phyloP scores from a whole-genome alignment of 2,797 vertebrate genomes.

The Craterocephalus amniculus region DNA sequence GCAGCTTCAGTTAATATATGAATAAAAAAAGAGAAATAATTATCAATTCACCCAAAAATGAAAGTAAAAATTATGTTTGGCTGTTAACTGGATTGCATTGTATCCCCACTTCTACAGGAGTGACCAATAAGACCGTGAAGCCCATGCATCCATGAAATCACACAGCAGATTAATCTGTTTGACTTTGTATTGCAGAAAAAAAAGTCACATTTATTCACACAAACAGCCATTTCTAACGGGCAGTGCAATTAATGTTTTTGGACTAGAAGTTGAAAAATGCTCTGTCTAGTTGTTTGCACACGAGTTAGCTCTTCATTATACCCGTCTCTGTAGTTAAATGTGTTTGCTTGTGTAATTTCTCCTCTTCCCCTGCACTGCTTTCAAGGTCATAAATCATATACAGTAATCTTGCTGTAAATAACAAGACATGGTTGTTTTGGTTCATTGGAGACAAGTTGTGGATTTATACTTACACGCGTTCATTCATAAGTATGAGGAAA shows the following conservation, averaged over 20 bases:
- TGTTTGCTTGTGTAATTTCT: conserved; percentile 24
- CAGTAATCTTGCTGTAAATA: conserved; percentile 38
- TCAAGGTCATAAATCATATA: conserved; percentile 42
- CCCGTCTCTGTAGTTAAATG: neutral
- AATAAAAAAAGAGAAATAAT: no score
- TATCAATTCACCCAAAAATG: no score
- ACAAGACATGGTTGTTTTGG: conserved; percentile 27
- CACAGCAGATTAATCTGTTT: no score
- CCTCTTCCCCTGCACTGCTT: conserved; percentile 26
- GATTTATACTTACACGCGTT: conserved; percentile 42
- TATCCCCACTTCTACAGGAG: no score
- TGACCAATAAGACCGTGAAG: no score
- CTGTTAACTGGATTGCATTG: no score
- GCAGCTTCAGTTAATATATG: no score
- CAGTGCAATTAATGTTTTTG: conserved; percentile 15
- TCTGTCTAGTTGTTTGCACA: conserved; percentile 11
- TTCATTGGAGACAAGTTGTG: conserved; percentile 27
- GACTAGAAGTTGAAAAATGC: conserved; percentile 48
- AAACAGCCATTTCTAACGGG: no score
- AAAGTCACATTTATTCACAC: neutral
- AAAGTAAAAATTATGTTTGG: no score
- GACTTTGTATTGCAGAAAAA: neutral
- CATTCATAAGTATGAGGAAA: conserved; percentile 52
- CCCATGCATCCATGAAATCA: no score
- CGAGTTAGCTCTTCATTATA: neutral